Conservation (phyloP, 2,113 vertebrate species). For the Spheniscus mendiculus region DNA sequence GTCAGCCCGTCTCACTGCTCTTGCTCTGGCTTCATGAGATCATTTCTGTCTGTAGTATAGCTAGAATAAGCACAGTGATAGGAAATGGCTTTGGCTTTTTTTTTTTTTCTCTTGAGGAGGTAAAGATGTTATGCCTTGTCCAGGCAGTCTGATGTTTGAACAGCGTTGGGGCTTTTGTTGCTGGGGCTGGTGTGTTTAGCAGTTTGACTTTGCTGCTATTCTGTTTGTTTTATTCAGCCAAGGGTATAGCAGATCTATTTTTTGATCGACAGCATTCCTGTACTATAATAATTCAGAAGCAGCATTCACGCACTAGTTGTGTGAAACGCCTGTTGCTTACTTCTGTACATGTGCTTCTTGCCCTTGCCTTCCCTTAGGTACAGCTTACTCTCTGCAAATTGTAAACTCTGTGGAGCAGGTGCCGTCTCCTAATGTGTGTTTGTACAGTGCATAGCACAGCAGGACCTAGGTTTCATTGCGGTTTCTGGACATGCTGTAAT, state of each 20-base stretch:
- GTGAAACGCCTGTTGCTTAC: background rate
- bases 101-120: background rate
- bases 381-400: background rate
- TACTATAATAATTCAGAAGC: background rate
- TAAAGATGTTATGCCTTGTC: background rate
- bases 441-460: background rate
- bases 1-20: fast-evolving
- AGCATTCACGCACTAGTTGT: background rate
- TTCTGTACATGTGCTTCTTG: background rate
- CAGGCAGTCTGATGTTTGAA: background rate
- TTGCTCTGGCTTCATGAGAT: background rate
- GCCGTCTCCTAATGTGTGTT: background rate
- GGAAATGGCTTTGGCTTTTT: background rate
- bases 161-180: background rate
- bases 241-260: background rate
- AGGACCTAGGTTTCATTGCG: background rate
- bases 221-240: background rate
- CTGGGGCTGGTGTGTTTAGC: background rate
- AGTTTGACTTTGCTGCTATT: background rate
- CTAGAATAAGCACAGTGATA: background rate
- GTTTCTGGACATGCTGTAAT: background rate
- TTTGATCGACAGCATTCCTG: background rate
- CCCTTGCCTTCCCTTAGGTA: background rate
- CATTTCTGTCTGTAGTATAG: background rate
- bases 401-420: background rate